Conservation (phyloP, 1,140 invertebrate genomes). For the Stenopsyche tienmushanensis region DNA sequence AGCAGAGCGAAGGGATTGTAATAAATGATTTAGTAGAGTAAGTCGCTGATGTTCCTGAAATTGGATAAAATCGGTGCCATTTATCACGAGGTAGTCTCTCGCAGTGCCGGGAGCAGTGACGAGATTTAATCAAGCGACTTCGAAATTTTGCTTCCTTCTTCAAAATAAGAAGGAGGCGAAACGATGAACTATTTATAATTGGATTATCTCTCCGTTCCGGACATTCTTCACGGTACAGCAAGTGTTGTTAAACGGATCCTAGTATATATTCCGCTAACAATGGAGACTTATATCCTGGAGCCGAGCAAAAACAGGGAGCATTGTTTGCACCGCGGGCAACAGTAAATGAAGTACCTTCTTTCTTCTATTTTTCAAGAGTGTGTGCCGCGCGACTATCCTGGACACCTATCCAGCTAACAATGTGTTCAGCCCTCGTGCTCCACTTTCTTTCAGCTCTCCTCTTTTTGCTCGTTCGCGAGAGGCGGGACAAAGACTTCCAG, state of each 20-base stretch:
- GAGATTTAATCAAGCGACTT: background rate
- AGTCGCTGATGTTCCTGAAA: background rate
- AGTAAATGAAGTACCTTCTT: conserved; percentile 27
- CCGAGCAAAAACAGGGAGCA: too few relatives aligned
- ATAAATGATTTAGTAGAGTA: background rate
- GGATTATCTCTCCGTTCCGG: background rate
- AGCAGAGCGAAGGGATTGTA: background rate
- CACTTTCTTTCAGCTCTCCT: conserved; percentile 5
- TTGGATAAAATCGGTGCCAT: background rate
- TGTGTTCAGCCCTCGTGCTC: conserved; percentile 10
- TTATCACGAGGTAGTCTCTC: background rate
- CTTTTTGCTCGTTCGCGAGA: background rate
- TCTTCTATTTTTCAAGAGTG: conserved; percentile 18
- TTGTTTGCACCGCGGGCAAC: conserved; percentile 27
- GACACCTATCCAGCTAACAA: conserved; percentile 17
- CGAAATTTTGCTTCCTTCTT: background rate
- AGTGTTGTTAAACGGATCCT: conserved; percentile 16
- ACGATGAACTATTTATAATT: conserved; percentile 5
- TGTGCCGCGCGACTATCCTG: background rate
- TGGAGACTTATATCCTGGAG: conserved; percentile 3
- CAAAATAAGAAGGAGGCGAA: background rate
- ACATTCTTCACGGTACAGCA: background rate
- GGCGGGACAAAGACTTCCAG: background rate
- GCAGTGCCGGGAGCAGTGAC: background rate
- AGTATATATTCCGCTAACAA: conserved; percentile 22